Percentiles rank a stretch among this genome's conserved stretches.
These are phyloP conservation scores for Zaprionus ornatus DNA, from an alignment of 1,140 invertebrate species.

Conservation along the genomic window DNA sequence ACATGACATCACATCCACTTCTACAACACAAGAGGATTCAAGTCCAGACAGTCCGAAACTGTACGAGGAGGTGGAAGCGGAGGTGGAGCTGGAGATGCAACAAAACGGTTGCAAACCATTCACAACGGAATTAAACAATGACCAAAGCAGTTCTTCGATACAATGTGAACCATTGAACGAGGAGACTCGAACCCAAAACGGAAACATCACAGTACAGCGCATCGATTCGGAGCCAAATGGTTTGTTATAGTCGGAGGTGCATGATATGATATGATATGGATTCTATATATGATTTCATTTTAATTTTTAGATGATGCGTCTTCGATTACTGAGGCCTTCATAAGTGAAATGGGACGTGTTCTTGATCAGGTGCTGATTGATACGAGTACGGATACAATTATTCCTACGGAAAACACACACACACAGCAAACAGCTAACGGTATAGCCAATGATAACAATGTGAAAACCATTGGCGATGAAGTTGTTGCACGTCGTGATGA, in stretches of 20 bases:
- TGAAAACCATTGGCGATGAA: constrained; percentile 10
- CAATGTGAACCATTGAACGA: constrained; percentile 51
- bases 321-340: constrained; percentile 37
- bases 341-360: constrained; percentile 51
- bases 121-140: constrained; percentile 44
- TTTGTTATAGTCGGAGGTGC: neutral
- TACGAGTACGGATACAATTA: constrained; percentile 85
- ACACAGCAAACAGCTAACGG: constrained; percentile 11
- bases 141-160: constrained; percentile 55
- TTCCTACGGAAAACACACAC: constrained; percentile 58
- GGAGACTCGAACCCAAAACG: constrained; percentile 14
- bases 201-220: constrained; percentile 42
- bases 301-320: constrained; percentile 42
- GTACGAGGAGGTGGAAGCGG: constrained; percentile 13
- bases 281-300: neutral
- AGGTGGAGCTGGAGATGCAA: constrained; percentile 1
- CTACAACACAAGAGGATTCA: constrained; percentile 14
- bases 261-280: neutral
- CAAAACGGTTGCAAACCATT: constrained; percentile 25
- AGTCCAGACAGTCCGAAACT: constrained; percentile 27
- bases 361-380: constrained; percentile 71
- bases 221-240: constrained; percentile 38
- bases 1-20: constrained; percentile 10
- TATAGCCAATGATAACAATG: neutral
- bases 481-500: constrained; percentile 18